phyloP scores from a whole-genome alignment of 2,113 vertebrate species.

The Oxyura jamaicensis region DNA sequence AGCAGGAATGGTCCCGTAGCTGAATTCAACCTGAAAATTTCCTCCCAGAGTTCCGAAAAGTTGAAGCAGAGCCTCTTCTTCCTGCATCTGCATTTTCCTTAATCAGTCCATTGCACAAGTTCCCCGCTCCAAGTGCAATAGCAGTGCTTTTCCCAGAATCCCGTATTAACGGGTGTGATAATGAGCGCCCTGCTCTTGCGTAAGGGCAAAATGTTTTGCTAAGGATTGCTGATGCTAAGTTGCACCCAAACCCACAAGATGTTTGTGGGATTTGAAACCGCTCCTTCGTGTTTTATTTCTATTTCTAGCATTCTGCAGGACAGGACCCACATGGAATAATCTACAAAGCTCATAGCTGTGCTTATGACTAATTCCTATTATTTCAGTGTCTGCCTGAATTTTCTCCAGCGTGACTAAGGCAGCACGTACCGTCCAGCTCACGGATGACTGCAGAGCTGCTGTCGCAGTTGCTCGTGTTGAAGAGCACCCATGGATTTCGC shows the following conservation, averaged over 20 bases:
- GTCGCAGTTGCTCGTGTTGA: background rate
- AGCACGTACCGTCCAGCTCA: background rate
- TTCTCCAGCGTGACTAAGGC: constrained; percentile 19
- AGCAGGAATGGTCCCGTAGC: background rate
- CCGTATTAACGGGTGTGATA: constrained; percentile 24
- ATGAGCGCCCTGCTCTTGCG: constrained; percentile 1
- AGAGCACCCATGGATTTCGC: rapidly evolving
- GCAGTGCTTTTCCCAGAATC: constrained; percentile 47
- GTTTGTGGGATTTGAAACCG: constrained; percentile 46
- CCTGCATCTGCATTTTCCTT: background rate
- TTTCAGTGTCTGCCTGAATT: constrained; percentile 12
- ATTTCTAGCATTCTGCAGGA: constrained; percentile 4
- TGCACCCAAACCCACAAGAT: constrained; percentile 56
- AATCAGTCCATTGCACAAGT: constrained; percentile 35
- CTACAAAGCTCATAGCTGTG: background rate
- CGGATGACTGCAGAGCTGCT: constrained; percentile 5
- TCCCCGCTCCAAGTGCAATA: constrained; percentile 9
- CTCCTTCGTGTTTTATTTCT: constrained; percentile 14
- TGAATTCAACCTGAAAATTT: background rate
- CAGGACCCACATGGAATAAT: background rate
- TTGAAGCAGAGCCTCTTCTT: background rate
- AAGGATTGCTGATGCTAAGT: constrained; percentile 45
- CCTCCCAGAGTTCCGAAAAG: background rate
- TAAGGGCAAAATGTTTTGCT: constrained; percentile 49
- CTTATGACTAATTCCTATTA: constrained; percentile 59